A percentile compares a stretch with the other conserved stretches of the same genome.
Conservation (phyloP, 2,113 vertebrate species). For the Chascanopsetta lugubris region DNA sequence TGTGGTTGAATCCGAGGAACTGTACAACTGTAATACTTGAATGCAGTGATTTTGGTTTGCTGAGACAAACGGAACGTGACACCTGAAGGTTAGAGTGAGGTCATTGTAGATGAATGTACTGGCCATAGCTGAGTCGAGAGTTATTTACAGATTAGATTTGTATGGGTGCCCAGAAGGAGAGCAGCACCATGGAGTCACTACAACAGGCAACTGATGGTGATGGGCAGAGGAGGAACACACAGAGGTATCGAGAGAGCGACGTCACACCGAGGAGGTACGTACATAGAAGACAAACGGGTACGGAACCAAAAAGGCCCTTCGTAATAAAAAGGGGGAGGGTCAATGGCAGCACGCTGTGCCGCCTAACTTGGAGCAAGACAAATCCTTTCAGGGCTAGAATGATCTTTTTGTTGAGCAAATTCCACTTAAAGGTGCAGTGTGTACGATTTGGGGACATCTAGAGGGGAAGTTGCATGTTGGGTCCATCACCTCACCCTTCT, state of each 20-base stretch:
- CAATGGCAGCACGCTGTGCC: constrained; percentile 45
- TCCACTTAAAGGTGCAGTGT: no score
- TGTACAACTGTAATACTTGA: constrained; percentile 86
- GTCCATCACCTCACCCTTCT: no score
- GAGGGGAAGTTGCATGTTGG: no score
- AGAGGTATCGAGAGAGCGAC: constrained; percentile 79
- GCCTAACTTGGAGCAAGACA: constrained; percentile 37
- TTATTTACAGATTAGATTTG: constrained; percentile 82
- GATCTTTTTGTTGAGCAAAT: constrained; percentile 16
- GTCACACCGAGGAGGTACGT: constrained; percentile 71
- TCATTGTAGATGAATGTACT: constrained; percentile 80
- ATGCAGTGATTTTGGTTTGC: constrained; percentile 86
- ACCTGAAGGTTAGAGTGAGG: constrained; percentile 80
- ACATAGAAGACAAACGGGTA: constrained; percentile 68
- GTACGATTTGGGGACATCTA: no score
- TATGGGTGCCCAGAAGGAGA: constrained; percentile 69
- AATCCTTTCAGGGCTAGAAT: constrained; percentile 46
- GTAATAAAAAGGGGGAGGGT: constrained; percentile 45
- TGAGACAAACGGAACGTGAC: constrained; percentile 52
- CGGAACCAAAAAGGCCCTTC: constrained; percentile 47
- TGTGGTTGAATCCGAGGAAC: constrained; percentile 78
- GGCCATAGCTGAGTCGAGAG: constrained; percentile 81
- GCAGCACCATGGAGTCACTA: constrained; percentile 79
- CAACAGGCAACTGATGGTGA: constrained; percentile 86
- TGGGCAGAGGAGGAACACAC: constrained; percentile 76